phyloP scores from a whole-genome alignment of 2,888 invertebrate species.

The Drosophila barbarae region DNA sequence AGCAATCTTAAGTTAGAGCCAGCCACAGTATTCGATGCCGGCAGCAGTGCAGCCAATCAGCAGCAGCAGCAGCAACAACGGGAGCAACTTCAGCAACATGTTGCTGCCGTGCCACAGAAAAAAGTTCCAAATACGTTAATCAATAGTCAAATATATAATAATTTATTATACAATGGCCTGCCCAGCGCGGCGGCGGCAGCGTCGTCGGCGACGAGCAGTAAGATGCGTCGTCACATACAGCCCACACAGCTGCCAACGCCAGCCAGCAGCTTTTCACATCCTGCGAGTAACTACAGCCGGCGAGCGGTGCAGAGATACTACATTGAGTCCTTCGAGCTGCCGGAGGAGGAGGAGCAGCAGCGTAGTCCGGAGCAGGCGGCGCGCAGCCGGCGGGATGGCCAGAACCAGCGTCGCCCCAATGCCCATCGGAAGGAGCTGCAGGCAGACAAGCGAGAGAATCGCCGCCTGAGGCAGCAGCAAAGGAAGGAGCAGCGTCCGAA shows the following conservation, averaged over 20 bases:
- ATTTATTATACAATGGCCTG: constrained; percentile 65
- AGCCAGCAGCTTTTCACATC: constrained; percentile 18
- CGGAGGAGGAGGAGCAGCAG: constrained; percentile 46
- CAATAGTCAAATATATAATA: constrained; percentile 79
- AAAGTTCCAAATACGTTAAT: constrained; percentile 79
- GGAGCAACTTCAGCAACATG: constrained; percentile 42
- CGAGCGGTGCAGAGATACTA: constrained; percentile 54
- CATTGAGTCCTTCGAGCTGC: constrained; percentile 75
- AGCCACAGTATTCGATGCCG: constrained; percentile 74
- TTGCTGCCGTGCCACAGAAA: constrained; percentile 47
- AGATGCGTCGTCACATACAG: constrained; percentile 67
- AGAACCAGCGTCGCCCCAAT: constrained; percentile 45
- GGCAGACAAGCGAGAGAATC: constrained; percentile 33
- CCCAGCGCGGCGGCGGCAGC: constrained; percentile 37
- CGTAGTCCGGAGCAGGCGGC: constrained; percentile 59
- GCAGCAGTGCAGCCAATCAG: constrained; percentile 53
- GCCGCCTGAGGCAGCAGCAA: constrained; percentile 39
- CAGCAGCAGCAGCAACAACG: constrained; percentile 39
- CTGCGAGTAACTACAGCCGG: constrained; percentile 40
- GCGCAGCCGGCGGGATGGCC: constrained; percentile 75
- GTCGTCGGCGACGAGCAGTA: constrained; percentile 54
- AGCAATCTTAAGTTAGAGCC: constrained; percentile 70
- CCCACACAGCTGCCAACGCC: constrained; percentile 35
- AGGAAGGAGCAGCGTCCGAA: constrained; percentile 40
- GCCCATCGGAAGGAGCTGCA: constrained; percentile 49